phyloP scores from a whole-genome alignment of 2,888 invertebrate genomes.

The Diogma glabrata region DNA sequence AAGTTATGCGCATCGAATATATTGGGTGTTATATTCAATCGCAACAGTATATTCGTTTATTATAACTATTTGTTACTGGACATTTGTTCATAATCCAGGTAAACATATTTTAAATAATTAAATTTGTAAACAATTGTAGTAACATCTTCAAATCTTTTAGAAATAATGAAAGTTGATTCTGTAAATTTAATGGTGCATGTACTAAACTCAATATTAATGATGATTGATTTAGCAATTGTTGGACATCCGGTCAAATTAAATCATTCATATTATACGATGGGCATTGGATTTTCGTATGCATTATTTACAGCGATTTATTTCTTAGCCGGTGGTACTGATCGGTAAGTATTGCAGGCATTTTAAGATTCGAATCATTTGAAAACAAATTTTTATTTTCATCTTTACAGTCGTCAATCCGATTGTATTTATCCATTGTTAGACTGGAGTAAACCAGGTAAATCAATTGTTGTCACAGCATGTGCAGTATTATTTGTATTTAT shows the following conservation, averaged over 20 bases:
- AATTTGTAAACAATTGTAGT: no score
- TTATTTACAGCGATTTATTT: constrained; percentile 61
- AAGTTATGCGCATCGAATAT: constrained; percentile 32
- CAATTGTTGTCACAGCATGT: constrained; percentile 44
- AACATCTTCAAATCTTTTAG: no score
- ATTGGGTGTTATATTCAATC: constrained; percentile 36
- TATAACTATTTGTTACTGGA: constrained; percentile 37
- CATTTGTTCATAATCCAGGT: constrained; percentile 59
- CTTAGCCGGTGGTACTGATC: constrained; percentile 55
- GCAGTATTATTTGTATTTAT: constrained; percentile 47
- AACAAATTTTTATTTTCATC: constrained; percentile 14
- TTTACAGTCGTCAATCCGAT: constrained; percentile 44
- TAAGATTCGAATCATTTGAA: neutral
- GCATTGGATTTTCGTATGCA: constrained; percentile 51
- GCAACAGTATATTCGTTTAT: constrained; percentile 38
- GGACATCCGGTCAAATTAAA: constrained; percentile 53
- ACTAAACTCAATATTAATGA: constrained; percentile 60
- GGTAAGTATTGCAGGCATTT: constrained; percentile 35
- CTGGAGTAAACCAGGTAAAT: constrained; percentile 54
- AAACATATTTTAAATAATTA: no score
- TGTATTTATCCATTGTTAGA: constrained; percentile 67
- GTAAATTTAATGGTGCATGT: constrained; percentile 38
- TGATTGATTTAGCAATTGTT: constrained; percentile 55
- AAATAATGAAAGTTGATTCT: constrained; percentile 34
- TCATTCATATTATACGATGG: constrained; percentile 45